These are phyloP conservation scores for Cephus pygmeus DNA, from an alignment of 2,888 invertebrate genomes.

Conservation along the genomic window DNA sequence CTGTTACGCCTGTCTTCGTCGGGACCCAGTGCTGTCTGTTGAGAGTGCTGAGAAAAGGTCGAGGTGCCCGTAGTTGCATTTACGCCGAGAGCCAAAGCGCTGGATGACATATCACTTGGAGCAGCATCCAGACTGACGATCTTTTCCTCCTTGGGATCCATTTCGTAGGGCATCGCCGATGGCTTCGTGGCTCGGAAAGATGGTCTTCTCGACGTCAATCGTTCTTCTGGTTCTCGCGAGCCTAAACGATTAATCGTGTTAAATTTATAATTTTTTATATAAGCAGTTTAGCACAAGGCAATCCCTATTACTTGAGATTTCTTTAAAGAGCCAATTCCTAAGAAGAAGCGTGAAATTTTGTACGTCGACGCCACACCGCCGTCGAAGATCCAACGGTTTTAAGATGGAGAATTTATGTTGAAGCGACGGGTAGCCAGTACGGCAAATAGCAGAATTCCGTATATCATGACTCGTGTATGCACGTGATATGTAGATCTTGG, in stretches of 20 bases:
- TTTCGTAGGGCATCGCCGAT: conserved; percentile 57
- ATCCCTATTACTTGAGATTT: too few species aligned
- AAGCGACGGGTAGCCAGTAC: too few species aligned
- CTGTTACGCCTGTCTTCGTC: conserved; percentile 80
- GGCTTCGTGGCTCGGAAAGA: conserved; percentile 61
- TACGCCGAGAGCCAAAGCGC: conserved; percentile 69
- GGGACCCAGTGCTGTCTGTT: conserved; percentile 74
- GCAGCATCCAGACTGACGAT: conserved; percentile 53
- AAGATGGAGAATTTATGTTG: too few species aligned
- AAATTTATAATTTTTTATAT: too few species aligned
- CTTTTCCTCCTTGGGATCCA: conserved; percentile 56
- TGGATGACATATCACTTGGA: conserved; percentile 25
- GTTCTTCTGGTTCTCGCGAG: conserved; percentile 49
- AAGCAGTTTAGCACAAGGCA: too few species aligned
- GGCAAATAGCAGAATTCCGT: too few species aligned
- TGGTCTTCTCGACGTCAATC: conserved; percentile 55
- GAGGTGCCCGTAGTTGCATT: conserved; percentile 60
- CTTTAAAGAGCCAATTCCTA: too few species aligned
- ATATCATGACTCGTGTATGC: too few species aligned
- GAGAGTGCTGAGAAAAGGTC: conserved; percentile 63
- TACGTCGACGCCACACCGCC: too few species aligned
- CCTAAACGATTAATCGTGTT: conserved; percentile 29
- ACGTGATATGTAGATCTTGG: too few species aligned
- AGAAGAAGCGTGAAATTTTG: too few species aligned
- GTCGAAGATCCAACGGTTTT: too few species aligned